Evolutionary conservation across 2,888 invertebrate genomes (phyloP), one percentile per base, ranked within the genome.

Genomic region (Tetramorium bicarinatum): DNA sequence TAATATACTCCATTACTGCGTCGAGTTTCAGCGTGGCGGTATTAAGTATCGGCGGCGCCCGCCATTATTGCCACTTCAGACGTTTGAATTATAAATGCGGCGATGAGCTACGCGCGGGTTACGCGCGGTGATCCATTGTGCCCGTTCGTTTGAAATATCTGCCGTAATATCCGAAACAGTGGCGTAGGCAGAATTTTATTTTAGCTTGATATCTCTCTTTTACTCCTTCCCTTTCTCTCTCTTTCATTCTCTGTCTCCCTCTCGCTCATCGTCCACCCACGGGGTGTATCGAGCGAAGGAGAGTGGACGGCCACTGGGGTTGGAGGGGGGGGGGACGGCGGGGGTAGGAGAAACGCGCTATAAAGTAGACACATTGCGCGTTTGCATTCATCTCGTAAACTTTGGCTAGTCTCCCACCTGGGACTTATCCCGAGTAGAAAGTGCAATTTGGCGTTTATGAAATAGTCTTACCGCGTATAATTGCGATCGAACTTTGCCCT

Each of bases 111-210:
- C 62, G 82, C 66, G 61, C 72, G 47, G 29, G 64, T 67, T 72
- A 75, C 56, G 62, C 67, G 44, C 44, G 61, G 82, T 85, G 79
- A 88, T 87, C 87, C 84, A 87, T 85, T 66, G 82, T 59, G 79
- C 18, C 38, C 52, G 62, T 76, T 66, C 61, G 83, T 54, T 89
- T 90, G 88, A 90, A 91, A 90, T 90, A 90, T 90, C 82, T 82
- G 64, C 83, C 69, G 82, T 88, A 91, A 90, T 90, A 90, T 91
- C 71, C 85, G 83, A 87, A 89, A 88, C 88, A 85, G 86, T 88
- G 84, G 84, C 85, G 83, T 85, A 87, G 87, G 86, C 87, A 88
- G 86, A 88, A 90, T 90, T 90, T 90, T 90, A 89, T 90, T 90
- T 85, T 85, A 67, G 66, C 66, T 59, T 8, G 25, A 15, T 18